Base-by-base conservation (phyloP, 2,888 invertebrate genomes). In the Cistogaster globosa region DNA sequence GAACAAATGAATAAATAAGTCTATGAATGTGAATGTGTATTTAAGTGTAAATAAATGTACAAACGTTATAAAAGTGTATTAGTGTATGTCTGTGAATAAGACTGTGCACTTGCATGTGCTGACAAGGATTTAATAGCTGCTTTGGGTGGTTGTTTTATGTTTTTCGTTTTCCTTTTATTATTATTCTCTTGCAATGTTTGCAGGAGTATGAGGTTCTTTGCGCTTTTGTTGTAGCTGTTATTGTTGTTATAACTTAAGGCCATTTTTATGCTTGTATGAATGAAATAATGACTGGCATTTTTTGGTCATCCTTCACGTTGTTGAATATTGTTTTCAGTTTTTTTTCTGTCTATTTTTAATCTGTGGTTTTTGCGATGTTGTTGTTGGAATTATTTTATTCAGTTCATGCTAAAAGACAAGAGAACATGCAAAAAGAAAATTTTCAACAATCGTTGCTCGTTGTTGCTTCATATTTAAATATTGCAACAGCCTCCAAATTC, bases 231-330 rank as follows among this genome's bases (percentile, higher is more conserved):
- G 38, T 36, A 12, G 12, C 7, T 42, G 12, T 12, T 42, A 12
- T 72, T 58, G 26, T 58, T 45, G 20, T 36, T 22, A 26, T 71
- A 55, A 76, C 84, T 80, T 76, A 80, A 76, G 84, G 84, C 80
- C 80, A 18, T 72, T 72, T 62, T 84, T 80, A 55, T 84, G 65
- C 72, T 71, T 68, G 65, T 68, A 55, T 57, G 71, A 76, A 58
- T 76, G 76, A 77, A 80, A 84, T 77, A 84, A 84, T 84, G 80
- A 80, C 67, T 80, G 80, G 71, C 80, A 84, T 72, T 84, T 82
- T 76, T 77, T 67, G 69, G 69, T 65, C 63, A 69, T 76, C 76
- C 82, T 82, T 82, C 82, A 76, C 36, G 57, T 57, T 51, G 18
- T 71, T 20, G 12, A 22, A 22, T 38, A 68, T 67, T 22, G 36